Evolutionary conservation across 2,113 vertebrate species (phyloP), one percentile per base, ranked within the genome.

Genomic region (Sterna hirundo): DNA sequence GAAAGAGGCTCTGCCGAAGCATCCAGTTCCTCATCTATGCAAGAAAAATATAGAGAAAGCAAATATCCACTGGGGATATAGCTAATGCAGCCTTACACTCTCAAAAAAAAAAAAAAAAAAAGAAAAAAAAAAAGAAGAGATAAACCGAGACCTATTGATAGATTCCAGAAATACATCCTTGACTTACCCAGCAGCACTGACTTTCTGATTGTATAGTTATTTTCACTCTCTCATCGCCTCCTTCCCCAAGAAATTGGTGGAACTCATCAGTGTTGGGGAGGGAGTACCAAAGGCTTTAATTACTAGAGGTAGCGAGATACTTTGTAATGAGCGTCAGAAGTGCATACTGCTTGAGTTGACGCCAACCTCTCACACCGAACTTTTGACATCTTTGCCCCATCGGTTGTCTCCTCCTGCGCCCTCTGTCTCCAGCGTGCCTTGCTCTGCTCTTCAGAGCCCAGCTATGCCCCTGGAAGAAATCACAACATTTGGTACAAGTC

Each of bases 1-100:
- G 0, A 62, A 51, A 90, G 87, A 95, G 89, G 94, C 95, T 97
- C 86, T 86, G 94, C 83, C 13, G 57, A 97, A 93, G 90, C 96
- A 86, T 77, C 80, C 76, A 77, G 83, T 69, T 97, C 93, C 93
- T 96, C 90, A 88, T 88, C 94, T 96, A 97, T 97, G 97, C 96
- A 97, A 98, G 96, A 97, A 94, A 95, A 93, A 88, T 55, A 49
- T 69, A 95, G 74, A 83, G 94, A 97, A 96, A 94, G 47, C 18
- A 79, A 95, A 83, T 62, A 57, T 77, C 88, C 46, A 72, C 65
- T 1, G 5, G 88, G 89, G 91, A 74, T 83, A 94, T 83, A 94
- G 71, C 74, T 75, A n/a, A 92, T 26, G 55, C 54, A 79, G 68
- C 94, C 83, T 76, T 21, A 89, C 36, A 76, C 49, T 69, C 66